phyloP scores from a whole-genome alignment of 2,113 vertebrate species.

The Herpetotheres cachinnans region DNA sequence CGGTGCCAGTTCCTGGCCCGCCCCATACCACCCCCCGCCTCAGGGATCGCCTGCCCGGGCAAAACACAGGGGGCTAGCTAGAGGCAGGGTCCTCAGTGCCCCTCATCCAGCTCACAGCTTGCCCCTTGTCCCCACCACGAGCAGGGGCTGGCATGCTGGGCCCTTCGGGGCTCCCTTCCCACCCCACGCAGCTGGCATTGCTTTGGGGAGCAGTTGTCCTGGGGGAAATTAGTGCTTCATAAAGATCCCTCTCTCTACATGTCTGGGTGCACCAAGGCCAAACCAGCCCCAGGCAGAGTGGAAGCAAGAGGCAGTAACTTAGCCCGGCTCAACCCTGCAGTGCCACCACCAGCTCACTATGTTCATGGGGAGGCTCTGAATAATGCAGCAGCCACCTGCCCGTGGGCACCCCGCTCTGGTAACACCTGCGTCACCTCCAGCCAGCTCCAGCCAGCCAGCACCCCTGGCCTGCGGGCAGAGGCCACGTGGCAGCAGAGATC shows the following conservation, averaged over 20 bases:
- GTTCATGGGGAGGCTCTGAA: not conserved
- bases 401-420: not conserved
- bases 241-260: not conserved
- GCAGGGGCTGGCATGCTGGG: not conserved
- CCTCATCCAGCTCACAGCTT: not conserved
- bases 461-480: not conserved
- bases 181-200: fast-evolving
- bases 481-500: not conserved
- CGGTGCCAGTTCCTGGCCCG: not conserved
- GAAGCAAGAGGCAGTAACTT: not conserved
- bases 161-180: not conserved
- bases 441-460: not conserved
- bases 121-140: not conserved
- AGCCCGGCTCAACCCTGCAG: fast-evolving
- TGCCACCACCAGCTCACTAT: not conserved
- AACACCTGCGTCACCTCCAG: not conserved
- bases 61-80: not conserved
- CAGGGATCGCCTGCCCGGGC: not conserved
- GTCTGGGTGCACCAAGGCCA: not conserved
- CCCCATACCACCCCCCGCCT: not conserved
- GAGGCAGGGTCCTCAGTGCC: not conserved
- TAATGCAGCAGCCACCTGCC: not conserved
- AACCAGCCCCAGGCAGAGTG: not conserved
- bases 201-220: not conserved
- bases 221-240: not conserved